Percentiles rank a stretch among this genome's conserved stretches.
Evolutionary conservation across 1,140 invertebrate genomes (phyloP).

Genomic region (Atta colombica): DNA sequence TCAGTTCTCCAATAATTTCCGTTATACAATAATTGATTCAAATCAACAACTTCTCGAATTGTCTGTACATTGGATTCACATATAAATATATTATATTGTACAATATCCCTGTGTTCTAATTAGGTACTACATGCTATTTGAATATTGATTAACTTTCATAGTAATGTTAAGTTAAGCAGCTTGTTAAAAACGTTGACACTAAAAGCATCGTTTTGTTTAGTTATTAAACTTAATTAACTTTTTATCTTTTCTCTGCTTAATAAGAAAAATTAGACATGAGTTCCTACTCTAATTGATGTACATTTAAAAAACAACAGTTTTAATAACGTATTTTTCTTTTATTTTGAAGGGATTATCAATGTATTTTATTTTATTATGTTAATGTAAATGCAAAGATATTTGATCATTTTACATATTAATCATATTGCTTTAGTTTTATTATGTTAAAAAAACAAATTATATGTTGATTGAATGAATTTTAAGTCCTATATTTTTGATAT

Average conservation of each 20-base stretch:
- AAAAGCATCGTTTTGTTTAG: background rate
- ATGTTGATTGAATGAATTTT: background rate
- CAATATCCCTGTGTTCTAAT: background rate
- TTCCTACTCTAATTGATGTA: constrained; percentile 3
- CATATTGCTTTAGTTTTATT: constrained; percentile 16
- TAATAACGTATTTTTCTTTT: background rate
- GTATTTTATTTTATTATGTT: background rate
- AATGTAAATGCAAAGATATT: background rate
- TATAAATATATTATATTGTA: background rate
- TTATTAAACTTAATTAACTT: background rate
- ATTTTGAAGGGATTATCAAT: constrained; percentile 14
- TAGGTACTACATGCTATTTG: background rate
- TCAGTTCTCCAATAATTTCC: background rate
- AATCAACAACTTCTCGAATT: background rate
- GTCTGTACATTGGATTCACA: background rate
- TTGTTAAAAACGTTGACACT: constrained; percentile 8
- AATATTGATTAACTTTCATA: constrained; percentile 1
- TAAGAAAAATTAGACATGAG: background rate
- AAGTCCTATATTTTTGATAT: background rate
- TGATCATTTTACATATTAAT: background rate
- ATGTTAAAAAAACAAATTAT: background rate
- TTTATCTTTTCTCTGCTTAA: background rate
- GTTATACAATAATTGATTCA: background rate
- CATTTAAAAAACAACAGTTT: constrained; percentile 7
- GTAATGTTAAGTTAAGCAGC: background rate